Evolutionary conservation across 1,140 invertebrate genomes (phyloP).

Genomic region (Aradophagus sp.): DNA sequence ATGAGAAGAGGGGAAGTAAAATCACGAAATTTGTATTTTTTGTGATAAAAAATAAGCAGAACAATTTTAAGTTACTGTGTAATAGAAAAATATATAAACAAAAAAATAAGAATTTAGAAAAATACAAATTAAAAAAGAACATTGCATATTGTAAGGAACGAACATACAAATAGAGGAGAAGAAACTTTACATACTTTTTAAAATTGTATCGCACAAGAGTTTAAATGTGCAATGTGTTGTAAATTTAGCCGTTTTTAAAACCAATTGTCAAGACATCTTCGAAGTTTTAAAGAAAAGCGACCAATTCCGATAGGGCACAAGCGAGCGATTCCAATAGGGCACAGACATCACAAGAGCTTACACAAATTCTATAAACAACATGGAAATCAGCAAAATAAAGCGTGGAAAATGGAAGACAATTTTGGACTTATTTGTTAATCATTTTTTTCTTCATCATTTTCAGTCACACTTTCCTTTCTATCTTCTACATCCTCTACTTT

Average conservation of each 20-base stretch:
- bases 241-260: constrained; percentile 19
- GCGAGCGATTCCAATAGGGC: constrained; percentile 28
- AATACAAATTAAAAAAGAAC: constrained; percentile 2
- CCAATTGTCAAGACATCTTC: constrained; percentile 19
- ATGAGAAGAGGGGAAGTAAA: not conserved
- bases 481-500: constrained; percentile 24
- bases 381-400: constrained; percentile 45
- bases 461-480: not conserved
- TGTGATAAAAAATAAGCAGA: constrained; percentile 2
- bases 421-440: too few species aligned
- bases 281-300: constrained; percentile 10
- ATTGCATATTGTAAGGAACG: constrained; percentile 8
- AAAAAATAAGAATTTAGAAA: not conserved
- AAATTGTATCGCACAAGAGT: constrained; percentile 13
- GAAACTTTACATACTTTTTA: constrained; percentile 8
- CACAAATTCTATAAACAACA: constrained; percentile 38
- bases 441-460: too few species aligned
- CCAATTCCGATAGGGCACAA: constrained; percentile 11
- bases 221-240: constrained; percentile 18
- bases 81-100: not conserved
- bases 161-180: not conserved
- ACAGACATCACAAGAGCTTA: constrained; percentile 40
- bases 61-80: constrained; percentile 4
- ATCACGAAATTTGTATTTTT: constrained; percentile 33
- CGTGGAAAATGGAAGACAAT: constrained; percentile 25